A percentile compares a stretch with the other conserved stretches of the same genome.
Conservation (phyloP, 2,797 vertebrate species). For the Neostethus bicornis region DNA sequence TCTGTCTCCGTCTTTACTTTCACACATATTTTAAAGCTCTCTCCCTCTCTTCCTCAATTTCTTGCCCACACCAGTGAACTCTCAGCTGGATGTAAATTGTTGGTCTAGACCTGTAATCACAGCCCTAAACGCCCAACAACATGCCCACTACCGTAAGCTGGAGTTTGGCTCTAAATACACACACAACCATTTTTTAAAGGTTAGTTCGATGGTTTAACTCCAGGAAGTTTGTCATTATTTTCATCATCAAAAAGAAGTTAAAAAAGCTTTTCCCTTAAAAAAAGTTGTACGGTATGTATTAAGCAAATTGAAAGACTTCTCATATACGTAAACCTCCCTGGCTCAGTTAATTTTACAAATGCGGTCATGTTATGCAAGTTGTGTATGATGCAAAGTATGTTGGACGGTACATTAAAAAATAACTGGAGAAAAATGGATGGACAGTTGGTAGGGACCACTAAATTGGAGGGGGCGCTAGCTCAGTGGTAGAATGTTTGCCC, state of each 20-base stretch:
- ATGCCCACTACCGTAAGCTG: slow-evolving; percentile 26
- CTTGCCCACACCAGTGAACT: slow-evolving; percentile 38
- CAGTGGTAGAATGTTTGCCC: too few relatives aligned
- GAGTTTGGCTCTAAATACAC: slow-evolving; percentile 30
- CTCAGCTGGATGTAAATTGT: slow-evolving; percentile 40
- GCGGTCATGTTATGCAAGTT: too few relatives aligned
- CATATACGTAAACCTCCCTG: background rate
- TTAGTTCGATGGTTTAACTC: slow-evolving; percentile 6
- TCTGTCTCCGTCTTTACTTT: slow-evolving; percentile 51
- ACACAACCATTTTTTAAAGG: background rate
- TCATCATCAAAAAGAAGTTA: background rate
- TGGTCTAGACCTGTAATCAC: slow-evolving; percentile 60
- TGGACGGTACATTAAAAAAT: too few relatives aligned
- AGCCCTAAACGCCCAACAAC: slow-evolving; percentile 40
- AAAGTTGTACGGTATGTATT: background rate
- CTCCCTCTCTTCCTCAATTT: slow-evolving; percentile 17
- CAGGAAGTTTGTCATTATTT: background rate
- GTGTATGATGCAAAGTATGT: too few relatives aligned
- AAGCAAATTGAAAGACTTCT: too few relatives aligned
- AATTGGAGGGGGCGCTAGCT: too few relatives aligned
- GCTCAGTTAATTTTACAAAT: background rate
- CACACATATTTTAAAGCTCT: slow-evolving; percentile 41
- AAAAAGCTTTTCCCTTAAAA: background rate
- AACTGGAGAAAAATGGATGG: too few relatives aligned
- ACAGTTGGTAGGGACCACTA: background rate